A percentile compares a stretch with the other conserved stretches of the same genome.
Evolutionary conservation across 2,797 vertebrate genomes (phyloP).

Genomic region (Molossus alvarezi): DNA sequence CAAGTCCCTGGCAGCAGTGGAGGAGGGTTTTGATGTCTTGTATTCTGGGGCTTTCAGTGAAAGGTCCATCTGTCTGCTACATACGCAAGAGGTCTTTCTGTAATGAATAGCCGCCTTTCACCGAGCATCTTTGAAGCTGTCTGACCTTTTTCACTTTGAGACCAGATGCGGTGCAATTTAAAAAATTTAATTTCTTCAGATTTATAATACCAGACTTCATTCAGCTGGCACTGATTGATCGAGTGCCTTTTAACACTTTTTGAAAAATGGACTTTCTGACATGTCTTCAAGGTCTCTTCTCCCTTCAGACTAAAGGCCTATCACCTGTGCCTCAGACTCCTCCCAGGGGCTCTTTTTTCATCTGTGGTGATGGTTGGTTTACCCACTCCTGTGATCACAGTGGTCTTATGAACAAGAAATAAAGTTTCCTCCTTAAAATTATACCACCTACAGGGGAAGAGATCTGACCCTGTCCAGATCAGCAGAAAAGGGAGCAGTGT

Average conservation of each 20-base stretch:
- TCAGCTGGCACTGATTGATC: conserved; percentile 71
- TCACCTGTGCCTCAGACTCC: not conserved
- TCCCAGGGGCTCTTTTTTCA: not conserved
- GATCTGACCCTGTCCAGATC: not conserved
- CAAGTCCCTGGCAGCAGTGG: conserved; percentile 58
- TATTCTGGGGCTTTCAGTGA: conserved; percentile 70
- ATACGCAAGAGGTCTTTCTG: conserved; percentile 67
- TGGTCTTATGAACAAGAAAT: conserved; percentile 27
- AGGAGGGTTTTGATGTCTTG: conserved; percentile 66
- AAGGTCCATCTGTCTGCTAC: conserved; percentile 72
- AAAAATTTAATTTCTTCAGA: conserved; percentile 82
- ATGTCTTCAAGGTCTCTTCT: conserved; percentile 69
- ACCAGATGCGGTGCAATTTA: conserved; percentile 75
- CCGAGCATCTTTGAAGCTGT: conserved; percentile 78
- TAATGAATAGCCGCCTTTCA: conserved; percentile 82
- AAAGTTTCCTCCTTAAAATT: not conserved
- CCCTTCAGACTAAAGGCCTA: conserved; percentile 56
- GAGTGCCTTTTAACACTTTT: conserved; percentile 75
- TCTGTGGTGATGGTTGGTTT: not conserved
- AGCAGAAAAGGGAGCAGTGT: not conserved
- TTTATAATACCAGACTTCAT: conserved; percentile 76
- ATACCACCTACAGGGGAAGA: not conserved
- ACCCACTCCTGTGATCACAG: conserved; percentile 40
- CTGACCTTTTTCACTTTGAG: conserved; percentile 82
- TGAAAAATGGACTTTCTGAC: conserved; percentile 67